Conservation (phyloP, 2,888 invertebrate genomes). For the Phyllotreta striolata region DNA sequence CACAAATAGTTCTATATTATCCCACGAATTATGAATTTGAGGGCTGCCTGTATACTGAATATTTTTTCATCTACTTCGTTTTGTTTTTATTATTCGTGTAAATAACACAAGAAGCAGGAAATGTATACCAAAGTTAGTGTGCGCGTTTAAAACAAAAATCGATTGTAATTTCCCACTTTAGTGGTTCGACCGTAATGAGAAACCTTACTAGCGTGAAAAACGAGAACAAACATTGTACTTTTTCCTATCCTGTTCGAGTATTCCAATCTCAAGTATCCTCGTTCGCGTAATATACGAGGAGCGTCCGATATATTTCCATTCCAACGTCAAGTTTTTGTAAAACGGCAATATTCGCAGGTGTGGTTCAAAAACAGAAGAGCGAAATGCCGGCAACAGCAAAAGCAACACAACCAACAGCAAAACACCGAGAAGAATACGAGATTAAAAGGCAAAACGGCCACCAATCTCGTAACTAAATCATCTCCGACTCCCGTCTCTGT, state of each 20-base stretch:
- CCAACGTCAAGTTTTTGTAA: slow-evolving; percentile 19
- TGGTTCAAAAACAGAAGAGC: slow-evolving; percentile 79
- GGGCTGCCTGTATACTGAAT: no score
- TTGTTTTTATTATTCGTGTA: no score
- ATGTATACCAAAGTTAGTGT: slow-evolving; percentile 17
- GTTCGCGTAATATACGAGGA: neutral
- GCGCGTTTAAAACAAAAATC: slow-evolving; percentile 36
- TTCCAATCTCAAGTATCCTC: slow-evolving; percentile 23
- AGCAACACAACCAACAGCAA: slow-evolving; percentile 60
- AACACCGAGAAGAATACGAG: slow-evolving; percentile 58
- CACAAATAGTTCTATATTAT: no score
- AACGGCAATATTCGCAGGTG: slow-evolving; percentile 63
- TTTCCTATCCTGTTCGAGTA: slow-evolving; percentile 22
- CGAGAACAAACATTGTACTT: slow-evolving; percentile 45
- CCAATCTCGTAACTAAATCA: slow-evolving; percentile 56
- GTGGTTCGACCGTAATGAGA: slow-evolving; percentile 46
- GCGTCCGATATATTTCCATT: neutral
- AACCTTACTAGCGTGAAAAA: slow-evolving; percentile 50
- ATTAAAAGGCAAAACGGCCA: slow-evolving; percentile 55
- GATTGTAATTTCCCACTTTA: slow-evolving; percentile 29
- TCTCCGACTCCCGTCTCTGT: slow-evolving; percentile 56
- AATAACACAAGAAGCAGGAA: neutral
- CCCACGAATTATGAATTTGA: no score
- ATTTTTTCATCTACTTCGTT: no score
- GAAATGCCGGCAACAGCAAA: slow-evolving; percentile 73